A percentile compares a stretch with the other conserved stretches of the same genome.
Conservation (phyloP, 30 jellyfish, hydroid and myxozoan species). For the Aurelia aurita complex sp. Pacific region DNA sequence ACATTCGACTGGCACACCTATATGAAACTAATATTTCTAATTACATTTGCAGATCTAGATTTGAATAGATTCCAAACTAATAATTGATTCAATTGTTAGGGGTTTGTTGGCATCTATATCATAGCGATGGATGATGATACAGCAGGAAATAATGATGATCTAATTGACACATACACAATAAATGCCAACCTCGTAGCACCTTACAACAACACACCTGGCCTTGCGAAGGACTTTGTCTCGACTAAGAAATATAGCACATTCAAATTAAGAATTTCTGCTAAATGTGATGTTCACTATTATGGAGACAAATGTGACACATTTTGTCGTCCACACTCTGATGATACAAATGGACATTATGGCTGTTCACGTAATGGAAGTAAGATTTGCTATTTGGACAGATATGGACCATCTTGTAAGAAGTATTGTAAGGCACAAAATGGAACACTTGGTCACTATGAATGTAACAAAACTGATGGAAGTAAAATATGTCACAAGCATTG, state of each 20-base stretch:
- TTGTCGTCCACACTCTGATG: constrained; percentile 16
- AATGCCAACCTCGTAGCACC: constrained; percentile 6
- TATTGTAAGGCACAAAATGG: constrained; percentile 24
- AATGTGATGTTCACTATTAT: constrained; percentile 39
- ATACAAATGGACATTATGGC: constrained; percentile 32
- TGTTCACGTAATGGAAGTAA: constrained; percentile 39
- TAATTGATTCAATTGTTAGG: constrained; percentile 7
- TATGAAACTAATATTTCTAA: too few species aligned
- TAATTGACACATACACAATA: constrained; percentile 30
- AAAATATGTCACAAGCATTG: constrained; percentile 31
- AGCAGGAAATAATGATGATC: constrained; percentile 26
- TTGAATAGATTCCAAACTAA: background rate
- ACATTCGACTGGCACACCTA: too few species aligned
- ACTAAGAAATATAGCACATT: constrained; percentile 6
- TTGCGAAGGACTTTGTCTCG: background rate
- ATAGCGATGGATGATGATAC: constrained; percentile 50
- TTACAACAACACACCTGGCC: constrained; percentile 21
- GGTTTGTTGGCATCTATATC: constrained; percentile 18
- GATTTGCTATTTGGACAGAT: constrained; percentile 25
- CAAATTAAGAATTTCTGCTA: constrained; percentile 4
- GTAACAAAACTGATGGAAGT: constrained; percentile 42
- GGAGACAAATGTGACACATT: background rate
- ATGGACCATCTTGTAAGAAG: constrained; percentile 16
- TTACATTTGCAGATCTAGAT: too few species aligned
- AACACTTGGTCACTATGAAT: constrained; percentile 46